Percentiles rank a stretch among this genome's conserved stretches.
phyloP scores from a whole-genome alignment of 2,797 vertebrate genomes.

The Falco peregrinus region DNA sequence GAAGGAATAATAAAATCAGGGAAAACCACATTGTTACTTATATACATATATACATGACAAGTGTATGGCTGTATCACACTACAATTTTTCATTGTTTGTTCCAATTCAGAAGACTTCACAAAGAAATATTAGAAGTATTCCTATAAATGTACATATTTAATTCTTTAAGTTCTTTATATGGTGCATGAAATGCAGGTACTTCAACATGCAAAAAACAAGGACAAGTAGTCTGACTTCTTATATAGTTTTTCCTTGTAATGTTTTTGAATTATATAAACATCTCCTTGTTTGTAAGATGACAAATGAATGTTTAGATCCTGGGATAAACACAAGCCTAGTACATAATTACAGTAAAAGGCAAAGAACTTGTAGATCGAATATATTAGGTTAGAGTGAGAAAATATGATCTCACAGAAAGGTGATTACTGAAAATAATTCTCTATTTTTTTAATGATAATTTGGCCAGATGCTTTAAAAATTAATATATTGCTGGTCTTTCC shows the following conservation, averaged over 20 bases:
- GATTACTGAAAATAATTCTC: neutral
- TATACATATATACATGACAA: neutral
- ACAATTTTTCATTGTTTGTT: neutral
- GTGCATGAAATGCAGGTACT: neutral
- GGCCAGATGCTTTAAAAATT: accelerated
- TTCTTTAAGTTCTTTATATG: neutral
- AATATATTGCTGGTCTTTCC: neutral
- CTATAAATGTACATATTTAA: neutral
- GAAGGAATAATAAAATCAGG: neutral
- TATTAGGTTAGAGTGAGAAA: neutral
- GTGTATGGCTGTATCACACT: neutral
- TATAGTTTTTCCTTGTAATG: neutral
- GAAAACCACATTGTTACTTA: neutral
- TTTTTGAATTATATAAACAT: neutral
- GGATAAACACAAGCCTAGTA: neutral
- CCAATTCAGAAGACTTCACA: neutral
- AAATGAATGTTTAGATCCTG: neutral
- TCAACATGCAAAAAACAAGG: neutral
- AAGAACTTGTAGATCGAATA: neutral
- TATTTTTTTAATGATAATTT: neutral
- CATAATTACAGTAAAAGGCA: neutral
- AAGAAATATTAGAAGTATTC: neutral
- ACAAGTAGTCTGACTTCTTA: neutral
- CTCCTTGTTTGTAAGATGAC: neutral
- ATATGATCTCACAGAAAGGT: neutral